Conservation (phyloP, 2,797 vertebrate genomes). For the Lates japonicus region DNA sequence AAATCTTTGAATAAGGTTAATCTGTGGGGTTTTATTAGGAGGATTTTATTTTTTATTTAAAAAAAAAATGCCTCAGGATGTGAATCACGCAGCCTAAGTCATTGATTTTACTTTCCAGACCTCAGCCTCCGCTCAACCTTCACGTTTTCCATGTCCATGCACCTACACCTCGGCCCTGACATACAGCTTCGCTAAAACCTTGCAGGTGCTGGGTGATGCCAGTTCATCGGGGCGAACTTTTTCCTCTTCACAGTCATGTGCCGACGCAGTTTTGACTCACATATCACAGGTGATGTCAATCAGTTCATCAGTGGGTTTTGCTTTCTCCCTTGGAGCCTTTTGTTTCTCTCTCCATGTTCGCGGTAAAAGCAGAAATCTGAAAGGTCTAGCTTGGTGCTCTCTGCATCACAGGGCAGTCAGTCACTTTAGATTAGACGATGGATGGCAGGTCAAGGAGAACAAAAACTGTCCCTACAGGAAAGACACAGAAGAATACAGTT, state of each 20-base stretch:
- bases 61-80: conserved; percentile 35
- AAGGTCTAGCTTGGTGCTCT: conserved; percentile 78
- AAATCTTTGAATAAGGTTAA: conserved; percentile 25
- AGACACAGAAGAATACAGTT: conserved; percentile 51
- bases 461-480: conserved; percentile 71
- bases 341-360: conserved; percentile 68
- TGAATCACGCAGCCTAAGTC: conserved; percentile 8
- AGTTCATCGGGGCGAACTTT: conserved; percentile 61
- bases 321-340: conserved; percentile 75
- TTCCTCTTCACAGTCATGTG: conserved; percentile 59
- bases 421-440: conserved; percentile 85
- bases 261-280: conserved; percentile 64
- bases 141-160: conserved; percentile 26
- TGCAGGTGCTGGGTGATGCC: conserved; percentile 43
- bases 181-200: conserved; percentile 34
- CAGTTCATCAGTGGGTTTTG: conserved; percentile 77
- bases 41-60: background rate
- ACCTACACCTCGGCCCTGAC: conserved; percentile 20
- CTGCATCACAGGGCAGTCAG: conserved; percentile 80
- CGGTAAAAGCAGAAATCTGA: conserved; percentile 78
- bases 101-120: conserved; percentile 47
- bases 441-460: conserved; percentile 85
- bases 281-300: conserved; percentile 82
- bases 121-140: conserved; percentile 28
- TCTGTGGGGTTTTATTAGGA: conserved; percentile 33